Percentiles rank a stretch among this genome's conserved stretches.
phyloP scores from a whole-genome alignment of 2,888 invertebrate species.

The Drosophila austrosaltans region DNA sequence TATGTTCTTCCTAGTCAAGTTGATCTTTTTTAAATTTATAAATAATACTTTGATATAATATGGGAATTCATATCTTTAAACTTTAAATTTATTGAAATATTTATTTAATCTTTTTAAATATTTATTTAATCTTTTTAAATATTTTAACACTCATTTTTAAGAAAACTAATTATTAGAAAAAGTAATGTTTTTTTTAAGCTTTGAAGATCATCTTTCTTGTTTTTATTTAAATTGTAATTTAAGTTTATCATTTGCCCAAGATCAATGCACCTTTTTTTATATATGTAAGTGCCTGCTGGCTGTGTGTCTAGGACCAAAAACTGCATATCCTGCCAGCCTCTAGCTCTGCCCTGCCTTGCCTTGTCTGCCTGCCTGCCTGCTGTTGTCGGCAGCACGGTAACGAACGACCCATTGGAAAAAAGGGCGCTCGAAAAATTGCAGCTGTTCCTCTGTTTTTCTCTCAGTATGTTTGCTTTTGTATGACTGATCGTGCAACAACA shows the following conservation, averaged over 20 bases:
- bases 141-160: too few species aligned
- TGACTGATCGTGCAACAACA: conserved; percentile 18
- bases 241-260: conserved; percentile 37
- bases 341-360: conserved; percentile 30
- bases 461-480: conserved; percentile 21
- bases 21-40: too few species aligned
- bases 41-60: too few species aligned
- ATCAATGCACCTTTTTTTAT: conserved; percentile 63
- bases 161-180: too few species aligned
- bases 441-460: conserved; percentile 64
- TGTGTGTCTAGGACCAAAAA: conserved; percentile 26
- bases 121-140: too few species aligned
- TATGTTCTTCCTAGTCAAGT: too few species aligned
- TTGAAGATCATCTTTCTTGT: not conserved
- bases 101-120: too few species aligned
- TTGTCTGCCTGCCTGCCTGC: conserved; percentile 46
- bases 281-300: conserved; percentile 31
- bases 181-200: not conserved
- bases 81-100: too few species aligned
- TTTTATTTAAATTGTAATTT: conserved; percentile 26
- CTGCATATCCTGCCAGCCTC: conserved; percentile 72
- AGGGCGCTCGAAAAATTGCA: conserved; percentile 69
- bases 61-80: too few species aligned
- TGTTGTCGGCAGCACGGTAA: conserved; percentile 33
- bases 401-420: conserved; percentile 55